Evolutionary conservation across 92 coral and sea anemone genomes (phyloP), one percentile per base, ranked within the genome.

Genomic region (Porites divaricata): DNA sequence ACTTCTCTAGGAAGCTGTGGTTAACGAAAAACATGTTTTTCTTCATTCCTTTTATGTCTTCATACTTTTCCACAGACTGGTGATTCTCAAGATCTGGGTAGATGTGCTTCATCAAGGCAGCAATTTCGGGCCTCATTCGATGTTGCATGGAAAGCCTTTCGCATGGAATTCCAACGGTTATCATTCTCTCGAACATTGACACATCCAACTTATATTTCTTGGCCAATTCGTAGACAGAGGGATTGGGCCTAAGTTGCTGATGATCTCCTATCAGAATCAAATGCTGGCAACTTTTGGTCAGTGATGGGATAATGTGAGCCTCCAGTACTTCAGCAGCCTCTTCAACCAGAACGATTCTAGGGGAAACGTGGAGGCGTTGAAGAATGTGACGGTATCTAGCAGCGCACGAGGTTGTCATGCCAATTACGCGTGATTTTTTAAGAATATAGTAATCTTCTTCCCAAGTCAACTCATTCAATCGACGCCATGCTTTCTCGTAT

Each of bases 291-390:
- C 81, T 91, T n/a, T 87, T 72, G 1, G 93, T 87, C 50, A 95
- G 79, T 68, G 95, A 92, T 16, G 94, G 88, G 62, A 95, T 80
- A 45, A 92, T 78, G 74, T 95, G 98, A 88, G 95, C 98, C 90
- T 95, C 98, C 66, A 95, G 89, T 67, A 95, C 94, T 70, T 95
- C 98, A 58, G 98, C 98, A 50, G 98, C 98, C 87, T 95, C 98
- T 80, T 95, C 98, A 11, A 94, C 88, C 22, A 95, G 72, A 74
- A 95, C 87, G 67, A 95, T 84, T 35, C 86, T 91, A 35, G 98
- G 98, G 63, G 85, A 72, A 61, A 95, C 83, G 76, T 35, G 45
- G 6, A 35, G 6, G 45, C 92, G 89, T 70, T 88, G 92, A 22
- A 95, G 94, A 74, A 92, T 76, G 5, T 82, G 78, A 26, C 89